Evolutionary conservation across 1,140 invertebrate species (phyloP).

Genomic region (Heliconius nattereri): DNA sequence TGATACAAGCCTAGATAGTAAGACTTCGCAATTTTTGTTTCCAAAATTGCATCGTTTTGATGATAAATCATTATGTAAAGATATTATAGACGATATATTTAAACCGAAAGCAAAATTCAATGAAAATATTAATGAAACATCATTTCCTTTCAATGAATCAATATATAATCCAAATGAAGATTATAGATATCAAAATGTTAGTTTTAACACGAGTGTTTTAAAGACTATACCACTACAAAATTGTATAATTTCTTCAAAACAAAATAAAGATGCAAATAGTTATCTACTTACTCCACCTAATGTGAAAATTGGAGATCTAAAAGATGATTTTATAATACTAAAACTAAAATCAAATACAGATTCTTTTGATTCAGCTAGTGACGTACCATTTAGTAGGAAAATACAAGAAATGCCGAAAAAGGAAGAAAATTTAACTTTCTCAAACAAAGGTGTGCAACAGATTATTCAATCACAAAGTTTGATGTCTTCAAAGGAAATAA

Average conservation of each 20-base stretch:
- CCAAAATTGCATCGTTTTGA: neutral
- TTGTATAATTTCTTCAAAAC: neutral
- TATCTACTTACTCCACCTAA: neutral
- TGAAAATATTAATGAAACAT: neutral
- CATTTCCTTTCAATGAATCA: neutral
- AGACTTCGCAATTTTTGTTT: neutral
- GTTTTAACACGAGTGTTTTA: too few species aligned
- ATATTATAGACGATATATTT: neutral
- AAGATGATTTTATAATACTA: neutral
- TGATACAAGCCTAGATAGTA: neutral
- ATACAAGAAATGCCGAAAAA: neutral
- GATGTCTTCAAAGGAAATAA: neutral
- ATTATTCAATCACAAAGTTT: neutral
- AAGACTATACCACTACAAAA: neutral
- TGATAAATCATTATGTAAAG: neutral
- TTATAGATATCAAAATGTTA: neutral
- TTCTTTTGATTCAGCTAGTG: too few species aligned
- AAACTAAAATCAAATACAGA: neutral
- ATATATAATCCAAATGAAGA: neutral
- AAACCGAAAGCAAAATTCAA: neutral
- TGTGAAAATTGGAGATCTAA: neutral
- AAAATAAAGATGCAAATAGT: neutral
- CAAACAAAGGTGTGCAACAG: neutral
- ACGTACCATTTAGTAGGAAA: too few species aligned
- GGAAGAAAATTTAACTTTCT: neutral